Evolutionary conservation across 2,888 invertebrate genomes (phyloP), one percentile per base, ranked within the genome.

Genomic region (Drosophila parthenogenetica): DNA sequence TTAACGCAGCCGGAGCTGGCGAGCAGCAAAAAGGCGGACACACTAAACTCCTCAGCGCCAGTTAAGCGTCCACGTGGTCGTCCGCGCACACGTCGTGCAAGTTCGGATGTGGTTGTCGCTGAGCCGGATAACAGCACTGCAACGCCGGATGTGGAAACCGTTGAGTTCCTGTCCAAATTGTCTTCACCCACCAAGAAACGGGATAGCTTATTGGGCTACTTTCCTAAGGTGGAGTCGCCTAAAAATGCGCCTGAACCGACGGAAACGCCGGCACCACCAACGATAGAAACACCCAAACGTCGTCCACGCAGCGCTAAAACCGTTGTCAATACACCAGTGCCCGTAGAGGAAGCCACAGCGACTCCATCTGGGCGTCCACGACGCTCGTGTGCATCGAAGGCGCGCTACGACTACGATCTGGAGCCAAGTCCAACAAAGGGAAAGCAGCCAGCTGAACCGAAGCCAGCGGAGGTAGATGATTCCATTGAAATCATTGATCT

Each of bases 161-260:
- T 89, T 48, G 93, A 93, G 42, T 94, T 94, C 81, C 77, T 94
- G 2, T 90, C 92, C 2, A 94, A 94, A 75, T 87, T 94, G 16
- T 93, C 93, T 0, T 94, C 94, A 51, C 94, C 94, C 17, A 90
- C 94, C 1, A 94, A 93, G 81, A 94, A 94, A 79, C 93, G 93
- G 32, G 94, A 94, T 87, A 94, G 94, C 78, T 92, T 95, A 90
- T 90, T 94, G 17, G 93, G 93, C 66, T 95, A 95, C 87, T 94
- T 94, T 85, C 92, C 93, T 69, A 94, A 94, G 90, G 89, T 89
- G 54, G 80, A 83, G 8, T 85, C 90, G 4, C 90, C 91, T 2
- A 80, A 81, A 17, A 73, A 72, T 17, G 5, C 61, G 29, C 17
- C 43, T 11, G 16, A 48, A 10, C 19, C 60, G n/a, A 64, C 63